Evolutionary conservation across 2,797 vertebrate genomes (phyloP), one percentile per base, ranked within the genome.

Genomic region (Eulemur coronatus): DNA sequence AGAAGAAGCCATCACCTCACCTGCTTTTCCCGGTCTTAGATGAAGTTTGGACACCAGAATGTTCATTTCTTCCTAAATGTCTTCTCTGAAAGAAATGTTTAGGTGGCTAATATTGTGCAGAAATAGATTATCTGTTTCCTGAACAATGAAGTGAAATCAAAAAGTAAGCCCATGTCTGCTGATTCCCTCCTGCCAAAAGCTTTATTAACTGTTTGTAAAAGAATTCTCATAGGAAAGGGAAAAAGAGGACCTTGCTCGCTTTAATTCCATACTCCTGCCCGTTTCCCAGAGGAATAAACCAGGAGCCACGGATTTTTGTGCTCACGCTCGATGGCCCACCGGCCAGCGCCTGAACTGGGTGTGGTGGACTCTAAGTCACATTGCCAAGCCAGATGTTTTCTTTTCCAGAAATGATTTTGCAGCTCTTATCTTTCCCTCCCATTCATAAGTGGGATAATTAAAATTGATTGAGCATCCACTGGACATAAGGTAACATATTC

Each of bases 391-490:
- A 95, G 93, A 57, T 63, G 61, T 88, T 89, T 63, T 90, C 61
- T 82, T 97, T 88, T 72, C 69, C 75, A 70, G 59, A 89, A 78
- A 72, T 48, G 10, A 41, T 92, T 97, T 73, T 59, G 82, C n/a
- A 35, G 87, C 41, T 50, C 93, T 97, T 97, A 96, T 96, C 97
- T 97, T 94, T 91, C 73, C 8, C 89, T 96, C 70, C 93, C 97
- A 81, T 97, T 98, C 95, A 96, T 96, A 97, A 96, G 55, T 87
- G 38, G 73, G 41, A 75, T 97, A 96, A 97, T 97, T 97, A 97
- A 96, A 97, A 91, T 26, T 89, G 93, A 95, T 79, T 87, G 92
- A 76, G 55, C 50, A 80, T 65, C 85, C 70, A 57, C 78, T 89
- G 94, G 89, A 94, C 75, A 22, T 84, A 38, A 78, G 84, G 61